Base-by-base conservation (phyloP, 2,113 vertebrate species). In the Bothrops jararaca region DNA sequence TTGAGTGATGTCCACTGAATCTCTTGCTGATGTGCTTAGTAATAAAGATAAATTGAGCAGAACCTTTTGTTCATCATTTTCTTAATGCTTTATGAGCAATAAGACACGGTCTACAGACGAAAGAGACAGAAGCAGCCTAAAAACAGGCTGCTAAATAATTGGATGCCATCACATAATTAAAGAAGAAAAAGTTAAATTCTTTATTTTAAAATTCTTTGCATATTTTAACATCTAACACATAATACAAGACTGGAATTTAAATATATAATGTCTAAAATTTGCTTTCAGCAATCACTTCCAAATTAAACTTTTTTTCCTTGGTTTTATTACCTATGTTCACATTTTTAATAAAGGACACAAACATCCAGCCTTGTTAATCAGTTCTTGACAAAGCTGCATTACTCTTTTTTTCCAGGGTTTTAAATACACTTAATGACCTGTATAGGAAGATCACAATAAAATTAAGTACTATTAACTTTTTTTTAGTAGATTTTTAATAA, bases 41-140 rank as follows among this genome's bases (percentile, higher is more conserved):
- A 96, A 96, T 92, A 94, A 96, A 96, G 95, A 96, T 69, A 96
- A 96, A 97, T 94, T 94, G 92, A 94, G 92, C 89, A 87, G 80
- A 26, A 94, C 95, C 52, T 95, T 94, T 64, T 93, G 45, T 91
- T 96, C 69, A 50, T 95, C 93, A 94, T 34, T 91, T 95, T 39
- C 26, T 80, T 93, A 92, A 91, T 95, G 69, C 85, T 94, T 94
- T 94, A 56, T 94, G 94, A 96, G 94, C 90, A 94, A 58, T 89
- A 88, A 94, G 91, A 60, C 20, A 90, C 18, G 87, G 0, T 94
- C 95, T 89, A 90, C 89, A 91, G 91, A 93, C 10, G 34, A 11
- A 91, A 93, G 60, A 92, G 29, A 57, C 85, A 93, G 45, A 89
- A 1, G 45, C 94, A 86, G 89, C 50, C 69, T 92, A 87, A 64